phyloP scores from a whole-genome alignment of 2,113 vertebrate species.

The Jaculus jaculus region DNA sequence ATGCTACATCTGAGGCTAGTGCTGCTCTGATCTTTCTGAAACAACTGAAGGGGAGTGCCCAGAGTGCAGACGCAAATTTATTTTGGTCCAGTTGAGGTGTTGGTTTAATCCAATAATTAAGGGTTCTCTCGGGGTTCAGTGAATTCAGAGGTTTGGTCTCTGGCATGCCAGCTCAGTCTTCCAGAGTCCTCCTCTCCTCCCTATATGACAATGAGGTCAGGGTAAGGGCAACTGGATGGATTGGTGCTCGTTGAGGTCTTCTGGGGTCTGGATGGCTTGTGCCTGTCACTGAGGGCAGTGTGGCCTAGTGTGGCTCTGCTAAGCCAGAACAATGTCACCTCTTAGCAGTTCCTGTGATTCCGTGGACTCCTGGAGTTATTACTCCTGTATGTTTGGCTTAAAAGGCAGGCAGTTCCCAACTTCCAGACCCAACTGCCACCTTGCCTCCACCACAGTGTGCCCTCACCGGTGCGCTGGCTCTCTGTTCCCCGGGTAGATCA shows the following conservation, averaged over 20 bases:
- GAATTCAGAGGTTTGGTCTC: background rate
- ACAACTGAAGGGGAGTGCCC: background rate
- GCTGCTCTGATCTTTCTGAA: background rate
- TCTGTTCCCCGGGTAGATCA: background rate
- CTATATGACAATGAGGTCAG: fast-evolving
- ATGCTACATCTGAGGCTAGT: background rate
- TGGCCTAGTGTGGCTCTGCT: background rate
- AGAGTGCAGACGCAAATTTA: conserved; percentile 7
- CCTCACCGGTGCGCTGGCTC: background rate
- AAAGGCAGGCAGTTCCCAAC: background rate
- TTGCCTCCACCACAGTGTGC: fast-evolving
- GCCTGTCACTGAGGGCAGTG: background rate
- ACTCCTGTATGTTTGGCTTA: background rate
- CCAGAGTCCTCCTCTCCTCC: background rate
- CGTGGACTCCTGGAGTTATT: background rate
- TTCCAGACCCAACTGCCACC: background rate
- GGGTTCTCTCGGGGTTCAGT: conserved; percentile 18
- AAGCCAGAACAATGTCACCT: background rate
- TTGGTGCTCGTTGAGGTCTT: background rate
- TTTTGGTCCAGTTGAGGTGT: background rate
- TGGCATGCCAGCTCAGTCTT: background rate
- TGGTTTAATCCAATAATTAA: conserved; percentile 2
- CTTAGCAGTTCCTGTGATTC: background rate
- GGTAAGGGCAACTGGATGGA: background rate
- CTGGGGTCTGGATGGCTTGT: background rate